Percentiles rank a stretch among this genome's conserved stretches.
phyloP scores from a whole-genome alignment of 2,797 vertebrate species.

The Sebastolobus alascanus region DNA sequence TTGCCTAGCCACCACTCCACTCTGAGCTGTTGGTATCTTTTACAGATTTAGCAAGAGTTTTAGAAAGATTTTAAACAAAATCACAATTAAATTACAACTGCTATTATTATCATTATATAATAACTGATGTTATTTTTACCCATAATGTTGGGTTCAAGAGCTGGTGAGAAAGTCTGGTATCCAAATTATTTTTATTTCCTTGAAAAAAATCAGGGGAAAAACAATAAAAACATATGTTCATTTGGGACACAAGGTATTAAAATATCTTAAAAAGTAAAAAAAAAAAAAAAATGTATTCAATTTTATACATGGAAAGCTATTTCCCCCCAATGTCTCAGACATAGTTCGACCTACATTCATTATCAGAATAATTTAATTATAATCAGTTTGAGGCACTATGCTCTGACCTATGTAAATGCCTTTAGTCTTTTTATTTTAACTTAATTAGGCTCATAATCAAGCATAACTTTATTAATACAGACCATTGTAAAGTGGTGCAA shows the following conservation, averaged over 20 bases:
- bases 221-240: background rate
- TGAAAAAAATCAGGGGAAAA: background rate
- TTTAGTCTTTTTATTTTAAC: background rate
- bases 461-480: background rate
- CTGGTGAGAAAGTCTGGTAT: background rate
- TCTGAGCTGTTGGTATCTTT: background rate
- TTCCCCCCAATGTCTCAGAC: background rate
- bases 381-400: background rate
- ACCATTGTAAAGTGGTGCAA: background rate
- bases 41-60: background rate
- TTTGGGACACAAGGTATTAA: background rate
- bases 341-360: background rate
- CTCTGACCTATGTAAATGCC: background rate
- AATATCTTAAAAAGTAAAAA: background rate
- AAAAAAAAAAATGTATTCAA: background rate
- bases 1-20: background rate
- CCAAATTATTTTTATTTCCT: background rate
- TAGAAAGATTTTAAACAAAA: background rate
- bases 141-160: background rate
- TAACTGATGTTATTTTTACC: background rate
- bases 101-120: background rate
- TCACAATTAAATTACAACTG: background rate
- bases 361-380: background rate
- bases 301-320: background rate
- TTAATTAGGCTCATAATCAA: background rate